A percentile compares a stretch with the other conserved stretches of the same genome.
phyloP scores from a whole-genome alignment of 2,888 invertebrate species.

The Nomada hirtipes region DNA sequence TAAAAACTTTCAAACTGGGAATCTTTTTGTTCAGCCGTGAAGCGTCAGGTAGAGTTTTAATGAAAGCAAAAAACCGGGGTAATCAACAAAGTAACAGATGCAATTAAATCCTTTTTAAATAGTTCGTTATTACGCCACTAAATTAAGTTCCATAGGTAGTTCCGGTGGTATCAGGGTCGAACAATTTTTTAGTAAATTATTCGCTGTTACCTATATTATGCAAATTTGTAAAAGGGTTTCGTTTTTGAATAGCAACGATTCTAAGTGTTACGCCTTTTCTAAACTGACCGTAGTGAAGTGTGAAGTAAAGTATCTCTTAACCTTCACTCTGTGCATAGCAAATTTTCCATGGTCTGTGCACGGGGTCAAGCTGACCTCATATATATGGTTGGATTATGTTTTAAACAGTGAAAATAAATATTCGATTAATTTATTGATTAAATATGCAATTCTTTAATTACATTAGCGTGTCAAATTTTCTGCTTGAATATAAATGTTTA shows the following conservation, averaged over 20 bases:
- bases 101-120: slow-evolving; percentile 58
- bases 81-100: slow-evolving; percentile 51
- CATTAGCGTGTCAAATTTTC: not conserved
- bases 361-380: no score
- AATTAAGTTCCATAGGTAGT: not conserved
- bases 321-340: no score
- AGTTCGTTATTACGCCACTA: not conserved
- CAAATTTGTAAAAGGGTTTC: slow-evolving; percentile 12
- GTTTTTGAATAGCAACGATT: not conserved
- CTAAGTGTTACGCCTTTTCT: not conserved
- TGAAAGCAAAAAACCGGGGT: slow-evolving; percentile 60
- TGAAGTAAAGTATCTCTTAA: not conserved
- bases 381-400: not conserved
- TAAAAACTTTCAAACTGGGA: slow-evolving; percentile 60
- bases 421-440: no score
- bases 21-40: slow-evolving; percentile 52
- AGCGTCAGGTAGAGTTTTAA: slow-evolving; percentile 58
- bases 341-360: no score
- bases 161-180: not conserved
- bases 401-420: not conserved
- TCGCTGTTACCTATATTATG: not conserved
- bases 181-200: not conserved
- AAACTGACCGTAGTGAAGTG: not conserved
- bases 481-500: not conserved
- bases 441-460: not conserved